phyloP scores from a whole-genome alignment of 2,113 vertebrate genomes.

The Deroptyus accipitrinus region DNA sequence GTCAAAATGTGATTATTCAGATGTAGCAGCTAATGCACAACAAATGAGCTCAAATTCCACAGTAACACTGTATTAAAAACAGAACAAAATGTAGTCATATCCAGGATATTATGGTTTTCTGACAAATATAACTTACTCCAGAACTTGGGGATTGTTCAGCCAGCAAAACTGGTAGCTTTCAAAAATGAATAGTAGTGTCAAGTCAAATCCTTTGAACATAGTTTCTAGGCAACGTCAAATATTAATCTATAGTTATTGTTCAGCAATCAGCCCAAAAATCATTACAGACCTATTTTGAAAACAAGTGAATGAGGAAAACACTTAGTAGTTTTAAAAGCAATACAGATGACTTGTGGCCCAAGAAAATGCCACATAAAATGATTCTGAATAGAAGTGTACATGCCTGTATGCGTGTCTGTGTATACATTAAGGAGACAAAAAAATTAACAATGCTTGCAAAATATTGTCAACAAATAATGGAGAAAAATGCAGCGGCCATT shows the following conservation, averaged over 20 bases:
- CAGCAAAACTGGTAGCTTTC: conserved; percentile 44
- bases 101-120: background rate
- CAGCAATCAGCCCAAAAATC: conserved; percentile 54
- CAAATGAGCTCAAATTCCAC: background rate
- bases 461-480: background rate
- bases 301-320: conserved; percentile 41
- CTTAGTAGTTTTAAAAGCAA: conserved; percentile 35
- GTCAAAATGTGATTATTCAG: background rate
- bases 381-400: background rate
- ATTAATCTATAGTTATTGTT: conserved; percentile 66
- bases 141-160: conserved; percentile 26
- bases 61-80: background rate
- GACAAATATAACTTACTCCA: background rate
- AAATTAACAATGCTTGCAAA: background rate
- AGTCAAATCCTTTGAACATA: conserved; percentile 56
- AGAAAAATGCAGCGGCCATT: background rate
- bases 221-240: conserved; percentile 65
- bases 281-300: conserved; percentile 62
- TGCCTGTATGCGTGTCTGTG: accelerated
- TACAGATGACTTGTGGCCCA: conserved; percentile 39
- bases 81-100: background rate
- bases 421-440: background rate
- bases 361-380: conserved; percentile 59
- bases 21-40: background rate
- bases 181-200: conserved; percentile 51